phyloP scores from a whole-genome alignment of 2,888 invertebrate species.

The Mellilla xanthometata region DNA sequence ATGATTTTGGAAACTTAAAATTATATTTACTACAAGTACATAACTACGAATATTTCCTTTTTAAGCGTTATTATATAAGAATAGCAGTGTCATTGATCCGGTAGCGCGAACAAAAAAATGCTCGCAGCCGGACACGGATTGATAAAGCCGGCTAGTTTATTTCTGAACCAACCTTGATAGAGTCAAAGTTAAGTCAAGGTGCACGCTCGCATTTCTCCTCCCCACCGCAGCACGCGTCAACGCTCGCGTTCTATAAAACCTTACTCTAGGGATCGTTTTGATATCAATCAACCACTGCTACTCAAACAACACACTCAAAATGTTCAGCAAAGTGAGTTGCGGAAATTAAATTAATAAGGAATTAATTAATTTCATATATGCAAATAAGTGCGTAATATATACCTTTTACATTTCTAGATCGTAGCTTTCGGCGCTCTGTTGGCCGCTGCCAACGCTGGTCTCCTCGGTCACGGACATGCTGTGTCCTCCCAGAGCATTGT shows the following conservation, averaged over 20 bases:
- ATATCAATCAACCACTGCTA: conserved; percentile 51
- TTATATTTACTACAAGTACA: too few relatives aligned
- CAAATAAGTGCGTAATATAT: too few relatives aligned
- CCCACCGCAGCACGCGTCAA: conserved; percentile 32
- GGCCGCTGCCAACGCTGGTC: conserved; percentile 70
- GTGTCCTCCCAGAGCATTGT: conserved; percentile 64
- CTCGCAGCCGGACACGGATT: conserved; percentile 32
- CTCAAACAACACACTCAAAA: conserved; percentile 47
- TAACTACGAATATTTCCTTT: too few relatives aligned
- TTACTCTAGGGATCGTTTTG: conserved; percentile 36
- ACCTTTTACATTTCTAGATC: too few relatives aligned
- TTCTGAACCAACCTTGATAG: conserved; percentile 17
- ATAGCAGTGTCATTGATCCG: background rate
- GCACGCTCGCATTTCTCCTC: conserved; percentile 35
- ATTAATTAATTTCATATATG: too few relatives aligned
- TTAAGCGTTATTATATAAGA: too few relatives aligned
- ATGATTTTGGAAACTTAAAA: too few relatives aligned
- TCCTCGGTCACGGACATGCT: conserved; percentile 51
- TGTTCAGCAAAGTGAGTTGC: conserved; percentile 63
- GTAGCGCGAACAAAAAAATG: conserved; percentile 19
- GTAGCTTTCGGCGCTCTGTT: conserved; percentile 62
- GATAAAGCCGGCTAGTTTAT: conserved; percentile 17
- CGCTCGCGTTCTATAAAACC: conserved; percentile 38
- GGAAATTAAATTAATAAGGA: background rate
- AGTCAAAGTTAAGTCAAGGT: conserved; percentile 46